Evolutionary conservation across 2,113 vertebrate genomes (phyloP), one percentile per base, ranked within the genome.

Genomic region (Dipodomys spectabilis): DNA sequence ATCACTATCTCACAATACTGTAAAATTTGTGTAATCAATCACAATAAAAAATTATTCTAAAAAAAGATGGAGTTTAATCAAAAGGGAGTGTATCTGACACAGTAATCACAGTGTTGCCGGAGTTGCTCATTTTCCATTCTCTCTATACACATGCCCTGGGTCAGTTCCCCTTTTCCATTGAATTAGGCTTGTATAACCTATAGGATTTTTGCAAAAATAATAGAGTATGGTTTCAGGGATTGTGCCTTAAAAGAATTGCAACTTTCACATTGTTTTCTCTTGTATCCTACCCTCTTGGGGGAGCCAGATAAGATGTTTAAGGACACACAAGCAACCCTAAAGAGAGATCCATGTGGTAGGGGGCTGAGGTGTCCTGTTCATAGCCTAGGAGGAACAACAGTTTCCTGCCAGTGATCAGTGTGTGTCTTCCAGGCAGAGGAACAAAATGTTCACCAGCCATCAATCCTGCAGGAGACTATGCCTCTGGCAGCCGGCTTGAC

Each of bases 171-270:
- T 75, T 30, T 20, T 25, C 30, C 71, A 0, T 72, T 30, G 80
- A 68, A 62, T 22, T 4, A 23, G 60, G 32, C 3, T 77, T 27
- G 7, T 75, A 1, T 57, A 96, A 91, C 39, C 12, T 32, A 5
- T 11, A 67, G 22, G 20, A 39, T 71, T 78, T 82, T 85, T 39
- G n/a, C 6, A 82, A 45, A 82, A 94, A 84, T 82, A 32, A 77
- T 71, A 22, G 44, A 16, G 2, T 44, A 19, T 81, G 68, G 64
- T 25, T 80, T 86, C 20, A 20, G 45, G 15, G 39, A 39, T 9
- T 60, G 25, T 32, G 8, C 9, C 30, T 88, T 78, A 35, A 85
- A 79, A 73, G 45, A 39, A 39, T 39, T 20, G 1, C 8, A 15
- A 20, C 19, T 89, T 74, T 35, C 12, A 25, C 69, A 16, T 81